Evolutionary conservation across 1,140 invertebrate species (phyloP), one percentile per base, ranked within the genome.

Genomic region (Hirudo medicinalis): DNA sequence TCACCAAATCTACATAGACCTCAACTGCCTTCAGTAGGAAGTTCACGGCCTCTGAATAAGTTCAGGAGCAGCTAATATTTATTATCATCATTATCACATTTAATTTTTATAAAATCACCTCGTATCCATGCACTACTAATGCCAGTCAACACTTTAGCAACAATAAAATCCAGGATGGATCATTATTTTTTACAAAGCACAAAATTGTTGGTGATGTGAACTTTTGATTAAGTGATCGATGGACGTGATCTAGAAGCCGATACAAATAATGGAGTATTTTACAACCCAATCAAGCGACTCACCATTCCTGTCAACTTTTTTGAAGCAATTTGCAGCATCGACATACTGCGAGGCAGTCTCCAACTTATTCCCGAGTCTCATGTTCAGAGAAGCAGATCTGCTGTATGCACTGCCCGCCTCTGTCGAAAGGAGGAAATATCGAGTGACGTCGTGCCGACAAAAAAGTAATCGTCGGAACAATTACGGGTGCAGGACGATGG

Each of bases 261-360:
- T 63, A 9, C 8, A 25, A 63, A 32, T 25, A 63, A 63, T 11
- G 22, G 22, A 63, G 19, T 25, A n/a, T 8, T 63, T 25, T 11
- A 11, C 8, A 63, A 60, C 55, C 20, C 20, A 60, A 15, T 15
- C 4, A 15, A 60, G 15, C 9, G 36, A 27, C 74, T 74, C 75
- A 81, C 79, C 80, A 76, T 92, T 90, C 53, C 90, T 87, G 82
- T 96, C 90, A 77, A 88, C 87, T 82, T 99, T 99, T 80, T 97
- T 96, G 78, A 92, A 99, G 82, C 94, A 97, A 82, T 94, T 97
- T 32, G 91, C 91, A 72, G 94, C 94, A 83, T 99, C 94, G 4
- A 94, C 90, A 83, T 89, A 98, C 79, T 92, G 90, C 53, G 89
- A 91, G 32, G 94, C 94, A 17, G 92, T 91, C 82, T 99, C 94